Percentiles rank a stretch among this genome's conserved stretches.
Evolutionary conservation across 2,113 vertebrate genomes (phyloP).

Genomic region (Castor canadensis): DNA sequence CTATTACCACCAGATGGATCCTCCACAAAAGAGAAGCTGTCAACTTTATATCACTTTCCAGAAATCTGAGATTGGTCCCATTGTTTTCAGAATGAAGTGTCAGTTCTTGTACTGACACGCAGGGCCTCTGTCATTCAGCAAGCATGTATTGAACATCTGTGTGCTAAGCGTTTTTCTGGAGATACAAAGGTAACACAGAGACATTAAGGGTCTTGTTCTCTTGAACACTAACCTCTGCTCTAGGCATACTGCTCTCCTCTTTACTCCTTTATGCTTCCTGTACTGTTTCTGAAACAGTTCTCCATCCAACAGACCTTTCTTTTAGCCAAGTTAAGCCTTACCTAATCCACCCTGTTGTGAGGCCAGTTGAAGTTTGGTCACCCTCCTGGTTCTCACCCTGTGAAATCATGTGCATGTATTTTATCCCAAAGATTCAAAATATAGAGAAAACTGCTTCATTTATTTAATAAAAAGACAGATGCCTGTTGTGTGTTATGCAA

Average conservation of each 20-base stretch:
- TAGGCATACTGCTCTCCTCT: background rate
- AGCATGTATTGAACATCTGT: background rate
- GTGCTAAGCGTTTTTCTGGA: background rate
- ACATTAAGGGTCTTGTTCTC: background rate
- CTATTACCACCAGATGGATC: background rate
- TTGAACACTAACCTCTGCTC: background rate
- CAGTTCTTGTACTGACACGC: background rate
- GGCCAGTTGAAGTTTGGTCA: background rate
- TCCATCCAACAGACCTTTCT: background rate
- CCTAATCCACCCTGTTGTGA: too few species aligned
- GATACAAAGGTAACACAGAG: background rate
- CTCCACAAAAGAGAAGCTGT: background rate
- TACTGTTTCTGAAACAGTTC: background rate
- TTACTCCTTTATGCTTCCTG: background rate
- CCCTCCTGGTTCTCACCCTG: background rate
- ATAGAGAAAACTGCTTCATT: background rate
- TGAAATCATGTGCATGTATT: background rate
- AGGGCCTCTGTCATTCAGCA: background rate
- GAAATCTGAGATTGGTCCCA: background rate
- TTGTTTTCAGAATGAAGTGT: conserved; percentile 5
- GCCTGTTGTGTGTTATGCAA: background rate
- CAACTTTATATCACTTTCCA: background rate
- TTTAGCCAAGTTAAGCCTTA: background rate
- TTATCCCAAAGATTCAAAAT: background rate
- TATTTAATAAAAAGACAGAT: background rate